These are phyloP conservation scores for Microcebus jonahi DNA, from an alignment of 2,113 vertebrate genomes.

Conservation along the genomic window DNA sequence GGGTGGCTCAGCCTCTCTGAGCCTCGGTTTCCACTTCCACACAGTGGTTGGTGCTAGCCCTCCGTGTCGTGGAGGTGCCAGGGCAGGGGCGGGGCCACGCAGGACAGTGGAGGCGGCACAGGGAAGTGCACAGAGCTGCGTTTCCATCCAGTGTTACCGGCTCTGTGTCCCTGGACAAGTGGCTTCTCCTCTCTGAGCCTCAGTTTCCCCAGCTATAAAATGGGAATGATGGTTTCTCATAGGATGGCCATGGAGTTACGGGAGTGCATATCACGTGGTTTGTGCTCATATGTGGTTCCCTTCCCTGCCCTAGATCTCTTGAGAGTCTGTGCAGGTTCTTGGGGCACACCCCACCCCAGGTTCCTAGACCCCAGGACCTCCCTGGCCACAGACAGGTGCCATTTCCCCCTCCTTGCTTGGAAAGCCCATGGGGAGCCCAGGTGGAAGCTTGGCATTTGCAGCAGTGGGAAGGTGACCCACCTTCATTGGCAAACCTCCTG, in stretches of 20 bases:
- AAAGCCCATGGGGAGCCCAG: neutral
- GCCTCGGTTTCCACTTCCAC: neutral
- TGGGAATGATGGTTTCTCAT: neutral
- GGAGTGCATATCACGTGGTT: fast-evolving
- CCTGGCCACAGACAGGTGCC: neutral
- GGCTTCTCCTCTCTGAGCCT: neutral
- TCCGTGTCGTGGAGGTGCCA: neutral
- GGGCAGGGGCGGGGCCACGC: no score
- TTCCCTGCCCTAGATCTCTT: neutral
- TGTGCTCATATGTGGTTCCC: fast-evolving
- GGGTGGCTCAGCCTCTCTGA: neutral
- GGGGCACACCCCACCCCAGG: neutral
- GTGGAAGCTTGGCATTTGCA: neutral
- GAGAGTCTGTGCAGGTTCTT: neutral
- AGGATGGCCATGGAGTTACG: fast-evolving
- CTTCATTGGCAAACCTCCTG: neutral
- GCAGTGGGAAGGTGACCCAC: neutral
- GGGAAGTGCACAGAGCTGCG: neutral
- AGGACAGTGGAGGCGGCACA: fast-evolving
- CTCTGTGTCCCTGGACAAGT: neutral
- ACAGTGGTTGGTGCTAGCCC: neutral
- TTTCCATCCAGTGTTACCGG: neutral
- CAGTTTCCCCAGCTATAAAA: neutral
- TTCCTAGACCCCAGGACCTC: neutral
- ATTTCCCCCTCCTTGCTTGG: neutral